Percentiles rank a stretch among this genome's conserved stretches.
These are phyloP conservation scores for Falco rusticolus DNA, from an alignment of 2,797 vertebrate genomes.

Conservation along the genomic window DNA sequence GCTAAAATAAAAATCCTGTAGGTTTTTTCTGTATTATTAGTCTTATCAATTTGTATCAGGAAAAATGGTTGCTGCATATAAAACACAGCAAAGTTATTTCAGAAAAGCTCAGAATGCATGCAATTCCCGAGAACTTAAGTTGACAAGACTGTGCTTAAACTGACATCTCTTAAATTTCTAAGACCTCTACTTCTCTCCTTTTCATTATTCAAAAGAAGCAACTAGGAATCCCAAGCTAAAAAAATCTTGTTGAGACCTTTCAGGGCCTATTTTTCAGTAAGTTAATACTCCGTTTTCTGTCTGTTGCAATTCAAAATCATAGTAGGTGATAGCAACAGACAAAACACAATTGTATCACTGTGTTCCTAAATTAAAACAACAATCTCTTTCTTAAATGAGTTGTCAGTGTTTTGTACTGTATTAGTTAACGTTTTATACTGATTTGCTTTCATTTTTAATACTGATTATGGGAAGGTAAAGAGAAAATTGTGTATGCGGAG, in stretches of 20 bases:
- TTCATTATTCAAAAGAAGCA: neutral
- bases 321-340: neutral
- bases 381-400: neutral
- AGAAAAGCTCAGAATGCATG: neutral
- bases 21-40: neutral
- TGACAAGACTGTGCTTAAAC: neutral
- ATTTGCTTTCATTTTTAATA: conserved; percentile 11
- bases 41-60: neutral
- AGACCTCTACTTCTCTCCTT: neutral
- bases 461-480: neutral
- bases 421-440: neutral
- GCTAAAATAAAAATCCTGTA: neutral
- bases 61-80: neutral
- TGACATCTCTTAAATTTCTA: neutral
- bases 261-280: neutral
- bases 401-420: neutral
- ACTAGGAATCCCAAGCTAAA: neutral
- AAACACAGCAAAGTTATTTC: neutral
- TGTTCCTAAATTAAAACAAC: neutral
- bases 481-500: neutral
- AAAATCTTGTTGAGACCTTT: neutral
- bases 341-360: neutral
- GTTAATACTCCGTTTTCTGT: neutral
- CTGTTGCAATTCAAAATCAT: neutral
- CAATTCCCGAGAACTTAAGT: neutral